phyloP scores from a whole-genome alignment of 2,113 vertebrate species.

The Hippocampus guttulatus region DNA sequence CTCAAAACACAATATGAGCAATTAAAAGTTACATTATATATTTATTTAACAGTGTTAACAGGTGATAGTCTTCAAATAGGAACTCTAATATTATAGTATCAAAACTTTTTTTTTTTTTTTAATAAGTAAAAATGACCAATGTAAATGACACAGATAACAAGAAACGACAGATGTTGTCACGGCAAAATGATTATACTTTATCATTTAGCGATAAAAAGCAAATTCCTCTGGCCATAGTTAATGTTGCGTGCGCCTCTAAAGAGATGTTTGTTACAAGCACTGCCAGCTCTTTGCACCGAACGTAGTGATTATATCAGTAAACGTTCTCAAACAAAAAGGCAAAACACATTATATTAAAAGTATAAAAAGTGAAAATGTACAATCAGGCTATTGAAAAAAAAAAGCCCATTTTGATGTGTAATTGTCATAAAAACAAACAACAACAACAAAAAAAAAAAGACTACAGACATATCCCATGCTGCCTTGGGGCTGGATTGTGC shows the following conservation, averaged over 20 bases:
- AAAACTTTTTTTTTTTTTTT: conserved; percentile 54
- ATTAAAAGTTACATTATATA: conserved; percentile 44
- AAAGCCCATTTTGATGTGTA: conserved; percentile 50
- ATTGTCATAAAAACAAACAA: conserved; percentile 54
- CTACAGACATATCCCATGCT: conserved; percentile 48
- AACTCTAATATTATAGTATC: conserved; percentile 73
- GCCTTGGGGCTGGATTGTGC: conserved; percentile 60
- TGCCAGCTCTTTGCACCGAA: conserved; percentile 50
- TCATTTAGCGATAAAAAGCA: background rate
- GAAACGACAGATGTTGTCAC: conserved; percentile 53
- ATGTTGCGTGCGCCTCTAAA: conserved; percentile 42
- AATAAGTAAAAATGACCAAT: conserved; percentile 77
- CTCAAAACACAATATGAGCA: background rate
- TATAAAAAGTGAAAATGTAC: conserved; percentile 63
- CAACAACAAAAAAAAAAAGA: conserved; percentile 51
- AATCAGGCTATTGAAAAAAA: conserved; percentile 46
- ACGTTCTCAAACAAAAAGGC: conserved; percentile 35
- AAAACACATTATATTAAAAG: conserved; percentile 54
- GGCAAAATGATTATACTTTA: conserved; percentile 38
- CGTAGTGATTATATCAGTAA: conserved; percentile 51
- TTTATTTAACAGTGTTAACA: conserved; percentile 70
- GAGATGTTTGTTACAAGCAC: conserved; percentile 42
- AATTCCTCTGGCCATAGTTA: conserved; percentile 31
- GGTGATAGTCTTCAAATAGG: conserved; percentile 64
- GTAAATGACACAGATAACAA: conserved; percentile 67